Conservation (phyloP, 2,888 invertebrate species). For the Harpagoxenus sublaevis region DNA sequence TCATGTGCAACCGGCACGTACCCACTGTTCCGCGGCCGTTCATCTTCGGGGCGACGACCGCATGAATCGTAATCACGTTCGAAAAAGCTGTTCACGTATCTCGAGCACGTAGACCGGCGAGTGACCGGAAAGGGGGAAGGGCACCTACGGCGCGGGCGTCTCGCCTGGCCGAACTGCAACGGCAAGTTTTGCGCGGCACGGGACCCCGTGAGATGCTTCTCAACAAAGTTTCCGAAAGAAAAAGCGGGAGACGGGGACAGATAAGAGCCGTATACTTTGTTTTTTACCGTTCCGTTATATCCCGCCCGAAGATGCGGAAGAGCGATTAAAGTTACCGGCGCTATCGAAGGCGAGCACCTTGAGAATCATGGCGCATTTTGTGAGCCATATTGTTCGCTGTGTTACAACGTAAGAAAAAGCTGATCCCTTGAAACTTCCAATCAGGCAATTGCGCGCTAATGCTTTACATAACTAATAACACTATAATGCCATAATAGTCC, state of each 20-base stretch:
- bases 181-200: constrained; percentile 28
- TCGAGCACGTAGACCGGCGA: constrained; percentile 51
- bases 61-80: constrained; percentile 75
- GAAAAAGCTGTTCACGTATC: constrained; percentile 64
- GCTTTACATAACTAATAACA: background rate
- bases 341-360: constrained; percentile 34
- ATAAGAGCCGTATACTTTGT: constrained; percentile 32
- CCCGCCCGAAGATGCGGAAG: constrained; percentile 26
- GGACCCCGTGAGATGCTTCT: constrained; percentile 52
- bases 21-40: constrained; percentile 40
- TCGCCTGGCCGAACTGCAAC: constrained; percentile 50
- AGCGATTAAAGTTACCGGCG: constrained; percentile 43
- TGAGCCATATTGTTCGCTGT: constrained; percentile 22
- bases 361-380: constrained; percentile 27
- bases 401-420: constrained; percentile 16
- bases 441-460: background rate
- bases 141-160: constrained; percentile 60
- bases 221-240: constrained; percentile 39
- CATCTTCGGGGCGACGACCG: constrained; percentile 55
- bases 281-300: constrained; percentile 2
- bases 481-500: background rate
- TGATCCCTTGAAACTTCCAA: constrained; percentile 12
- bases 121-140: constrained; percentile 50
- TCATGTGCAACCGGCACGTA: constrained; percentile 35
- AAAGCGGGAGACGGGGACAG: background rate